Evolutionary conservation across 2,797 vertebrate species (phyloP).

Genomic region (Amblyraja radiata): DNA sequence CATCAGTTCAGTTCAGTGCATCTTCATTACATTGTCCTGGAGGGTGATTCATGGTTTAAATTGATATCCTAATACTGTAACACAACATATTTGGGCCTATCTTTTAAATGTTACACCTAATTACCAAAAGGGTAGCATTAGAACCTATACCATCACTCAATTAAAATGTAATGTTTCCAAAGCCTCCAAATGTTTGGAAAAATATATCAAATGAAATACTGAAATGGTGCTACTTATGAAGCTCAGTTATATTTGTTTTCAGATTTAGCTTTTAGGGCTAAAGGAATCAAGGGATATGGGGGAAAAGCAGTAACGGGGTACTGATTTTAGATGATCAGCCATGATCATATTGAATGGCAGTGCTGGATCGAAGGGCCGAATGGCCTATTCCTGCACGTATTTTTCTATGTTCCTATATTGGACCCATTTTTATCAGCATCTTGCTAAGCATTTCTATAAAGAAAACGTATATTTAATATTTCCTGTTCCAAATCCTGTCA

Average conservation of each 20-base stretch:
- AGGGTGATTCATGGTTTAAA: neutral
- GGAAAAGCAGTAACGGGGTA: too few species aligned
- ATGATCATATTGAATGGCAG: too few species aligned
- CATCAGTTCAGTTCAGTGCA: too few species aligned
- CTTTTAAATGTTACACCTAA: neutral
- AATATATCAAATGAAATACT: neutral
- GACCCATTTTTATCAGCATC: neutral
- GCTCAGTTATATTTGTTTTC: neutral
- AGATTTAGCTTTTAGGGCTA: too few species aligned
- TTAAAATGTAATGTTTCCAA: neutral
- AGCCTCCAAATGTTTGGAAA: neutral
- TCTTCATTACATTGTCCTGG: too few species aligned
- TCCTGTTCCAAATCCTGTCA: constrained; percentile 30
- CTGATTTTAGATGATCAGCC: too few species aligned
- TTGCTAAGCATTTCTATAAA: neutral
- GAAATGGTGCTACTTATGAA: neutral
- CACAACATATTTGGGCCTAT: neutral
- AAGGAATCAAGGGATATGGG: too few species aligned
- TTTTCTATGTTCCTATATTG: neutral
- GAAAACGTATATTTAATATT: neutral
- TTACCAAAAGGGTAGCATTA: neutral
- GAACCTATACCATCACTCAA: neutral
- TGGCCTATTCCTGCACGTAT: too few species aligned
- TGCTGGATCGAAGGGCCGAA: too few species aligned
- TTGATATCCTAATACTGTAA: neutral